phyloP scores from a whole-genome alignment of 2,888 invertebrate species.

The Parthenolecanium corni region DNA sequence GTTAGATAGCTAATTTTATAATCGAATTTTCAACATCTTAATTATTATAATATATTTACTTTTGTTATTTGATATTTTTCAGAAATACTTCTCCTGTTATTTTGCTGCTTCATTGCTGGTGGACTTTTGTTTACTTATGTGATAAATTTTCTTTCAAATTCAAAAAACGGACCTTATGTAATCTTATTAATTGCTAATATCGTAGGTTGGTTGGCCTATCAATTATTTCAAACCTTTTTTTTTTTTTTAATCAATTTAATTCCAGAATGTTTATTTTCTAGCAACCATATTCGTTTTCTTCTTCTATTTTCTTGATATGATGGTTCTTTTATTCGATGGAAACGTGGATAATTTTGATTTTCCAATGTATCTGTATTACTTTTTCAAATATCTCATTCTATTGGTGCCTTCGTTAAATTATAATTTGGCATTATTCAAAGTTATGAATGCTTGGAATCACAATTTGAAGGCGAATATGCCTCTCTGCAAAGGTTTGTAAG shows the following conservation, averaged over 20 bases:
- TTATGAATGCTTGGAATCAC: not conserved
- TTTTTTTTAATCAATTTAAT: not conserved
- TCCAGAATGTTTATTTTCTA: too few species aligned
- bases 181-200: not conserved
- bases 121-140: not conserved
- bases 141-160: not conserved
- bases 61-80: too few species aligned
- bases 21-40: too few species aligned
- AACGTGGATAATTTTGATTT: too few species aligned
- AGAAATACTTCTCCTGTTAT: too few species aligned
- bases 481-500: not conserved
- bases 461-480: not conserved
- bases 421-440: not conserved
- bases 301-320: too few species aligned
- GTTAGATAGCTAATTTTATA: too few species aligned
- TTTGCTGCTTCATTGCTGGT: not conserved
- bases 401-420: constrained; percentile 21
- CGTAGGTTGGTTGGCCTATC: not conserved
- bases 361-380: not conserved
- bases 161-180: not conserved
- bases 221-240: too few species aligned
- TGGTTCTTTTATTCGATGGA: too few species aligned
- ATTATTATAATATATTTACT: too few species aligned
- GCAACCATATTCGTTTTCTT: too few species aligned
- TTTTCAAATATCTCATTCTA: constrained; percentile 6